Evolutionary conservation across 2,113 vertebrate species (phyloP).

Genomic region (Chamaetylas fuelleborni): DNA sequence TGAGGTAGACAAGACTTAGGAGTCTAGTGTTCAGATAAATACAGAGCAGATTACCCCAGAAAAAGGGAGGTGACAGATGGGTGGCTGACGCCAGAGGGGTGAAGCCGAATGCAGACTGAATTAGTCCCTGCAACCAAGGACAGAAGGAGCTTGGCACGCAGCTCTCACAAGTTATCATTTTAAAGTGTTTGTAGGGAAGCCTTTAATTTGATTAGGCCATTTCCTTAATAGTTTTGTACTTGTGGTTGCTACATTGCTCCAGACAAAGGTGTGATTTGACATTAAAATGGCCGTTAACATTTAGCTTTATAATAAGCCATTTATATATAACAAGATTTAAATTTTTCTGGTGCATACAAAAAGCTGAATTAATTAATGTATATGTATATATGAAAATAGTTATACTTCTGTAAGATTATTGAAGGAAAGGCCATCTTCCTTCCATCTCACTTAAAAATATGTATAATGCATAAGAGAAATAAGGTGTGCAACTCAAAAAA

Average conservation of each 20-base stretch:
- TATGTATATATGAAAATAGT: background rate
- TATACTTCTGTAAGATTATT: background rate
- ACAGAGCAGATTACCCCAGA: background rate
- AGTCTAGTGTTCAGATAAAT: background rate
- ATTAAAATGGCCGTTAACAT: background rate
- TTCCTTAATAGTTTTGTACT: background rate
- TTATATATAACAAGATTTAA: background rate
- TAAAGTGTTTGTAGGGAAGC: background rate
- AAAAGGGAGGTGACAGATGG: constrained; percentile 2
- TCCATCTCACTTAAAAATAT: background rate
- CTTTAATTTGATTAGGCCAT: background rate
- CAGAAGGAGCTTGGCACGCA: background rate
- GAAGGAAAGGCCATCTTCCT: background rate
- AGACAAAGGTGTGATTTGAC: background rate
- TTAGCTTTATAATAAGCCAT: background rate
- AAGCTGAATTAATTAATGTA: background rate
- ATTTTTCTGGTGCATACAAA: background rate
- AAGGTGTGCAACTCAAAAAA: background rate
- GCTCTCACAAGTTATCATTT: background rate
- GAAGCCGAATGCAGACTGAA: background rate
- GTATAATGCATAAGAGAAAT: background rate
- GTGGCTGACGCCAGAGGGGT: background rate
- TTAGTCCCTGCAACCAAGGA: background rate
- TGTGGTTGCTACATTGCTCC: background rate
- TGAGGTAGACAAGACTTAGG: background rate